Conservation (phyloP, 2,888 invertebrate genomes). For the Tyria jacobaeae region DNA sequence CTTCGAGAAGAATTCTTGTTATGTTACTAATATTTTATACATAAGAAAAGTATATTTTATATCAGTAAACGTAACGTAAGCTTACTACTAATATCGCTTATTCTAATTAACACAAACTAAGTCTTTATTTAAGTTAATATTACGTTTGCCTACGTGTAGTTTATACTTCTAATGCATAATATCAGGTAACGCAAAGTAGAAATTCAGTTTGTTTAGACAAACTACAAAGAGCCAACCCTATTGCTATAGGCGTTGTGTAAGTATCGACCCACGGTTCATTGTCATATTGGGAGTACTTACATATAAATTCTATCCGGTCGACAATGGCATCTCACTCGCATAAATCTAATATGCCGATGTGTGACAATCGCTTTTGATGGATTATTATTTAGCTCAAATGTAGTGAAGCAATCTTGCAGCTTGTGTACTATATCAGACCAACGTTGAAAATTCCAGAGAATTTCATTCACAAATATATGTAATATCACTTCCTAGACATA, state of each 20-base stretch:
- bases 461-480: background rate
- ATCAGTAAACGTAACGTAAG: too few relatives aligned
- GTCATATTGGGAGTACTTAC: conserved; percentile 70
- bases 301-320: conserved; percentile 71
- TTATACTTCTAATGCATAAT: too few relatives aligned
- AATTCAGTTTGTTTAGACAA: background rate
- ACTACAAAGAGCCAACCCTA: conserved; percentile 3
- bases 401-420: conserved; percentile 32
- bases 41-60: too few relatives aligned
- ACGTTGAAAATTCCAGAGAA: background rate
- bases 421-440: conserved; percentile 8
- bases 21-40: too few relatives aligned
- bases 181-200: too few relatives aligned
- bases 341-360: conserved; percentile 61
- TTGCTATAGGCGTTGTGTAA: conserved; percentile 64
- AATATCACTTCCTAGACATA: too few relatives aligned
- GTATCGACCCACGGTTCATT: conserved; percentile 74
- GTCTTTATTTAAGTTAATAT: too few relatives aligned
- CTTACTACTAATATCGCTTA: too few relatives aligned
- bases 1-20: too few relatives aligned
- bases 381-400: conserved; percentile 36
- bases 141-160: too few relatives aligned
- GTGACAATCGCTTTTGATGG: conserved; percentile 44
- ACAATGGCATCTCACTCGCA: conserved; percentile 57
- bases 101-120: too few relatives aligned